phyloP scores from a whole-genome alignment of 2,888 invertebrate genomes.

The Acleris cristana region DNA sequence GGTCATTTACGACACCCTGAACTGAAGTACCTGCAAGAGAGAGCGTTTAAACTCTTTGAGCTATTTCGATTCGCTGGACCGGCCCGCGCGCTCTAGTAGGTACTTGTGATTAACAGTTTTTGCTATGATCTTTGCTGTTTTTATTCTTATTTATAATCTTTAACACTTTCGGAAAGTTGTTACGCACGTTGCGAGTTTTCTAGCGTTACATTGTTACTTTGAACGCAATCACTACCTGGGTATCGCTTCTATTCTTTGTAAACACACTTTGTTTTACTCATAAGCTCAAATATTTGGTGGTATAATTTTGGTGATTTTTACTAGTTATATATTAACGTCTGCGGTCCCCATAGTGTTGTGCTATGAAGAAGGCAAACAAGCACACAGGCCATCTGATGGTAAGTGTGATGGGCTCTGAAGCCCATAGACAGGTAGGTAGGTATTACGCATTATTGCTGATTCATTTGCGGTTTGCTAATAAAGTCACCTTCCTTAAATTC shows the following conservation, averaged over 20 bases:
- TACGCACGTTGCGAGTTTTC: conserved; percentile 53
- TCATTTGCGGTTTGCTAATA: not conserved
- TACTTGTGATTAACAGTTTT: conserved; percentile 69
- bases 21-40: conserved; percentile 48
- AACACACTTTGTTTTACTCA: not conserved
- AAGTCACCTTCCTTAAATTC: conserved; percentile 5
- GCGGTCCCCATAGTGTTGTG: conserved; percentile 12
- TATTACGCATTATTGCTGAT: not conserved
- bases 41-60: conserved; percentile 55
- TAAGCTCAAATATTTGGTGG: not conserved
- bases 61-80: conserved; percentile 69
- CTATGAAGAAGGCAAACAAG: no score
- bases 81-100: conserved; percentile 48
- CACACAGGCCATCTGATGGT: no score
- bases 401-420: no score
- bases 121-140: conserved; percentile 58
- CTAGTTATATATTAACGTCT: conserved; percentile 40
- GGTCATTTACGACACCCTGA: conserved; percentile 64
- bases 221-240: conserved; percentile 1
- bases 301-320: conserved; percentile 48
- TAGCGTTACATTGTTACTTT: conserved; percentile 6
- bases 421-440: not conserved
- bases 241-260: not conserved
- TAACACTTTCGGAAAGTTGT: conserved; percentile 57
- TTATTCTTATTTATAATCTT: conserved; percentile 48